These are phyloP conservation scores for Tetramorium alpestre DNA, from an alignment of 1,140 invertebrate species.

Conservation along the genomic window DNA sequence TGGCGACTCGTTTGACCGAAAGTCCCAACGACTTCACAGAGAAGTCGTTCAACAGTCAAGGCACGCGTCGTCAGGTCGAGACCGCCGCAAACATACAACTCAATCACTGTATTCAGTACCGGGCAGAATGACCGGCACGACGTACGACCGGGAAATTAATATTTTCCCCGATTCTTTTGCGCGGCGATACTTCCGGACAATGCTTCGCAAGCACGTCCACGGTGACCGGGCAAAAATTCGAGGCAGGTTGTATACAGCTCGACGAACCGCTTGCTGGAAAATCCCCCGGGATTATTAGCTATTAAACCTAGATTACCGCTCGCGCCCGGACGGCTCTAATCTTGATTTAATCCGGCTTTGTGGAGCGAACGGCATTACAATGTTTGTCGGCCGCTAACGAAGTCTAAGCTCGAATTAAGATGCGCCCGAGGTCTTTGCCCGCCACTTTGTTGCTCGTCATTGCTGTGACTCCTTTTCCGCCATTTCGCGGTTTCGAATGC, in stretches of 20 bases:
- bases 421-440: slow-evolving; percentile 53
- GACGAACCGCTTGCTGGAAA: slow-evolving; percentile 39
- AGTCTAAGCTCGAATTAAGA: slow-evolving; percentile 77
- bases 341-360: slow-evolving; percentile 70
- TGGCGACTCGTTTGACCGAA: slow-evolving; percentile 33
- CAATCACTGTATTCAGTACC: slow-evolving; percentile 11
- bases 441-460: not conserved
- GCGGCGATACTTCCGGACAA: not conserved
- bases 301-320: slow-evolving; percentile 80
- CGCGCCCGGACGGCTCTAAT: slow-evolving; percentile 68
- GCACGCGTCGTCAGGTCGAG: slow-evolving; percentile 28
- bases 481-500: not conserved
- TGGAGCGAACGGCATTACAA: slow-evolving; percentile 42
- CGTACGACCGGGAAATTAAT: slow-evolving; percentile 45
- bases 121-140: not conserved
- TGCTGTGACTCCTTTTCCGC: not conserved
- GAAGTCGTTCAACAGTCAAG: slow-evolving; percentile 32
- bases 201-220: not conserved
- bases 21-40: slow-evolving; percentile 29
- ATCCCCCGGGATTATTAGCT: slow-evolving; percentile 73
- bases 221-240: slow-evolving; percentile 39
- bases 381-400: slow-evolving; percentile 65
- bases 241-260: slow-evolving; percentile 20
- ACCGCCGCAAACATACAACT: slow-evolving; percentile 11
- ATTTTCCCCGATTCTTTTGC: slow-evolving; percentile 14